Percentiles rank a stretch among this genome's conserved stretches.
phyloP scores from a whole-genome alignment of 2,113 vertebrate genomes.

The Sinocyclocheilus maitianheensis region DNA sequence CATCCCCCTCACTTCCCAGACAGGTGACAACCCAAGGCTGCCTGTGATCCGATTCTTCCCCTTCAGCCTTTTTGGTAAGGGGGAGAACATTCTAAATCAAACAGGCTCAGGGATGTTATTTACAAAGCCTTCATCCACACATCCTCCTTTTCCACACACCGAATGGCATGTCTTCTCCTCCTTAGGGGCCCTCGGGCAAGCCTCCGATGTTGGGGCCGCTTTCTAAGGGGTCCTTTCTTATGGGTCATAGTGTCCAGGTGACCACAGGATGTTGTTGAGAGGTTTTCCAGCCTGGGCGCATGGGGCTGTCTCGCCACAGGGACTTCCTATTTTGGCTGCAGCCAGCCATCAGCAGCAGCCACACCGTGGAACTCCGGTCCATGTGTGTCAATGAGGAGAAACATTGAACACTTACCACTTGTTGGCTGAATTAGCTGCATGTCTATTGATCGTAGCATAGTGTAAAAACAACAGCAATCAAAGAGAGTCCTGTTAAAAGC shows the following conservation, averaged over 20 bases:
- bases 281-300: conserved; percentile 79
- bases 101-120: conserved; percentile 65
- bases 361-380: neutral
- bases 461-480: conserved; percentile 7
- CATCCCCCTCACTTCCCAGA: conserved; percentile 51
- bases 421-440: conserved; percentile 5
- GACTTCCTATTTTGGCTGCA: conserved; percentile 84
- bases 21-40: conserved; percentile 52
- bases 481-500: conserved; percentile 31
- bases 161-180: conserved; percentile 64
- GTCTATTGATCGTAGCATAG: neutral
- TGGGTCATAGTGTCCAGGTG: conserved; percentile 76
- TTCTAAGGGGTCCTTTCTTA: conserved; percentile 82
- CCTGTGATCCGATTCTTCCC: conserved; percentile 50
- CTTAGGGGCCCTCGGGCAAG: conserved; percentile 42
- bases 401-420: conserved; percentile 21
- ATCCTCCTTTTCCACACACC: conserved; percentile 65
- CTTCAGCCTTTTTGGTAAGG: conserved; percentile 30
- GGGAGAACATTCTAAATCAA: conserved; percentile 66
- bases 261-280: conserved; percentile 85
- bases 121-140: conserved; percentile 70
- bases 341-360: conserved; percentile 32
- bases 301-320: conserved; percentile 82
- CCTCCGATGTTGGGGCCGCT: conserved; percentile 61
- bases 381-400: conserved; percentile 36